Conservation (phyloP, 2,888 invertebrate genomes). For the Lysandra coridon region DNA sequence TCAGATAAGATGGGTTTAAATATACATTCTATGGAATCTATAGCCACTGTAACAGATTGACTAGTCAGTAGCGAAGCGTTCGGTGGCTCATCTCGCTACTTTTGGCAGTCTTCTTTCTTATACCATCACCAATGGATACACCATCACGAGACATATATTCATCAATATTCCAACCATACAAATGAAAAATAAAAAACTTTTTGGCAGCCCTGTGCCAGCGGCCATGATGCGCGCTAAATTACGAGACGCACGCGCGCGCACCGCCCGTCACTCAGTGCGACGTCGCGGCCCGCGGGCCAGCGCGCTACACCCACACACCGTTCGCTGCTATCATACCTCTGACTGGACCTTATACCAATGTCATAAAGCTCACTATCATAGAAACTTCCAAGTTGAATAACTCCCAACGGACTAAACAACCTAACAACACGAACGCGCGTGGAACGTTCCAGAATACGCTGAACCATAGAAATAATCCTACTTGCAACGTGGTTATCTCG, state of each 20-base stretch:
- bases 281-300: constrained; percentile 78
- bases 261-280: constrained; percentile 56
- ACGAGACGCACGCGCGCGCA: constrained; percentile 54
- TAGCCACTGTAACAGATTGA: no score
- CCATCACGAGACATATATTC: no score
- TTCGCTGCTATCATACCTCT: not conserved
- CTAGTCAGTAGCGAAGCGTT: no score
- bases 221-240: constrained; percentile 27
- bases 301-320: constrained; percentile 47
- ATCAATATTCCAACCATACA: not conserved
- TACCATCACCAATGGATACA: no score
- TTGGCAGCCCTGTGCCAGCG: constrained; percentile 37
- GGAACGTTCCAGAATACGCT: not conserved
- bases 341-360: not conserved
- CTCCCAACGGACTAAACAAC: not conserved
- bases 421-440: not conserved
- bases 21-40: no score
- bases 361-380: not conserved
- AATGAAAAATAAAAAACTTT: not conserved
- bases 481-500: not conserved
- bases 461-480: not conserved
- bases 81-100: no score
- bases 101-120: no score
- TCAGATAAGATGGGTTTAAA: no score
- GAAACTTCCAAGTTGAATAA: not conserved